Conservation (phyloP, 2,113 vertebrate genomes). For the Phycodurus eques region DNA sequence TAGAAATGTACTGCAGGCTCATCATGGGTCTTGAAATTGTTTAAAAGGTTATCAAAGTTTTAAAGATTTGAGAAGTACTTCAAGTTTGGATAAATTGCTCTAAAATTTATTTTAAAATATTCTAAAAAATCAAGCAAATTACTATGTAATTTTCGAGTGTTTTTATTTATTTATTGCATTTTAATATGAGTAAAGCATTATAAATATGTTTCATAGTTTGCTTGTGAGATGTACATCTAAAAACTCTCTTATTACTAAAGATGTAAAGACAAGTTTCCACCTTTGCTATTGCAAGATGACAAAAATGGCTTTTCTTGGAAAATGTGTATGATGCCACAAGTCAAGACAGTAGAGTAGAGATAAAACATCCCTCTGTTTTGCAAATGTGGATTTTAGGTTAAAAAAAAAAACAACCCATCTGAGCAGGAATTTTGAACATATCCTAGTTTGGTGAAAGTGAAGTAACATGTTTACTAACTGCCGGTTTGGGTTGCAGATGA, state of each 20-base stretch:
- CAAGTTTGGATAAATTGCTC: too few species aligned
- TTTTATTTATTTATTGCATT: not conserved
- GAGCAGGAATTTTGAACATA: not conserved
- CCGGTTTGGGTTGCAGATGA: constrained; percentile 77
- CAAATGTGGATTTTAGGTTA: not conserved
- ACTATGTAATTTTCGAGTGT: not conserved
- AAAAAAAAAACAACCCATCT: constrained; percentile 2
- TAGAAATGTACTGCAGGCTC: not conserved
- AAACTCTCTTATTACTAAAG: not conserved
- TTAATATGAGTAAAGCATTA: not conserved
- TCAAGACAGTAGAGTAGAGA: too few species aligned
- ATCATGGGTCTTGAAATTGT: too few species aligned
- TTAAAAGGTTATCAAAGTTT: too few species aligned
- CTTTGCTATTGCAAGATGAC: too few species aligned
- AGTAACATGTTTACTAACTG: constrained; percentile 11
- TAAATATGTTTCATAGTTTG: not conserved
- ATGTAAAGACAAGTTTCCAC: not conserved
- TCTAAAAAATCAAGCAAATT: not conserved
- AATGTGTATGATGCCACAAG: not conserved
- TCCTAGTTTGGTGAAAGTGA: not conserved
- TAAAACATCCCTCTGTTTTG: too few species aligned
- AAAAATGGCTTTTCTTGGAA: not conserved
- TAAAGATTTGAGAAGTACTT: too few species aligned
- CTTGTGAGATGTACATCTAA: not conserved
- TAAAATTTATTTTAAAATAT: not conserved